Base-by-base conservation (phyloP, 2,888 invertebrate species). In the Hipparchia semele region DNA sequence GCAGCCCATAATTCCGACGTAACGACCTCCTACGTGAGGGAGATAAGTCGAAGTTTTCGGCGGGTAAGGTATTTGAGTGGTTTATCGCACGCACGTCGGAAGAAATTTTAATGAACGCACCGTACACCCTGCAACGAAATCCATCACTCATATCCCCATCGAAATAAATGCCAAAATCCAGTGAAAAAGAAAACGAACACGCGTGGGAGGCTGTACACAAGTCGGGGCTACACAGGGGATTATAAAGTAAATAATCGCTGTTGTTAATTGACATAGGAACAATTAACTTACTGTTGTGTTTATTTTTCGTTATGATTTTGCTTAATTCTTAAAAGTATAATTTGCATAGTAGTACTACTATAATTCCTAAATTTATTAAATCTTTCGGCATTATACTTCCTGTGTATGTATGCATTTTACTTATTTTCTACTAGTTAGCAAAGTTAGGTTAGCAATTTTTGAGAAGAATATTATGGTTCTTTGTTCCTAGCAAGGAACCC, bases 1-100 rank as follows among this genome's bases (percentile, higher is more conserved):
- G 83, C 87, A 80, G 85, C 90, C 90, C 87, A 90, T 92, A 92
- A 92, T 91, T 93, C 87, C 83, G 83, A 82, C 86, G 86, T 90
- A 92, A 92, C 92, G 92, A 91, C 91, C 90, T 82, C 80, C 90
- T 90, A 92, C 92, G 93, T 90, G 92, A 86, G 89, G 81, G 86
- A 92, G 93, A 93, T 93, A 93, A 93, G 89, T 91, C 86, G 86
- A 92, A 92, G 90, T 92, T 93, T 91, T 91, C 87, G 89, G 84
- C 85, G 81, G 82, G 79, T 81, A 86, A 87, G 89, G 79, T 81
- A 88, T 86, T 82, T 82, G 78, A 83, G 80, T 80, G 85, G 86
- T 89, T 92, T 92, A 93, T 92, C 91, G 89, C 87, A 90, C 89
- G 91, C 90, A 91, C 90, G 89, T 85, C 83, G 83, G 82, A 88